Percentiles rank a stretch among this genome's conserved stretches.
Conservation (phyloP, 2,797 vertebrate species). For the Rhyacichthys aspro region DNA sequence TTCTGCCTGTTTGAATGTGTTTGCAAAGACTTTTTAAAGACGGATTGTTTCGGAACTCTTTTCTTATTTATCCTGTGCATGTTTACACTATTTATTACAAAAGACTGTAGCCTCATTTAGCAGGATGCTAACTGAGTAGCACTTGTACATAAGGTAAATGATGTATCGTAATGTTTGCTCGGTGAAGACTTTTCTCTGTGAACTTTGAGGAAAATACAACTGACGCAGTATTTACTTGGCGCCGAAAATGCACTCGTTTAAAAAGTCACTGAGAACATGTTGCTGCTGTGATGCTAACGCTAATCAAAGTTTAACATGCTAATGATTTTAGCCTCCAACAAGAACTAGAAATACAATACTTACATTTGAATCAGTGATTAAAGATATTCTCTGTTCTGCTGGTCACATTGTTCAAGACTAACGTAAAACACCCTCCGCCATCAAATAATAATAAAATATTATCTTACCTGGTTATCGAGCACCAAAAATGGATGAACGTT, state of each 20-base stretch:
- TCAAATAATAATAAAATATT: too few species aligned
- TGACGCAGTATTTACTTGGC: not conserved
- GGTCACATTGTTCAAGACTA: too few species aligned
- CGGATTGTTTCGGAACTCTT: not conserved
- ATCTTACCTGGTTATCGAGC: too few species aligned
- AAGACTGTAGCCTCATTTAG: slow-evolving; percentile 36
- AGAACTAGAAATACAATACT: too few species aligned
- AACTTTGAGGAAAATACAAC: slow-evolving; percentile 1
- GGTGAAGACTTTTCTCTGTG: slow-evolving; percentile 1
- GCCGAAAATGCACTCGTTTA: slow-evolving; percentile 6
- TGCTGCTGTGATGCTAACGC: not conserved
- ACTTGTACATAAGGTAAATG: slow-evolving; percentile 48
- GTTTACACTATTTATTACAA: slow-evolving; percentile 66
- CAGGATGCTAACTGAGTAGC: slow-evolving; percentile 38
- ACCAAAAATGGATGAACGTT: too few species aligned
- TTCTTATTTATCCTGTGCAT: slow-evolving; percentile 55
- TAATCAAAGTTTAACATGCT: not conserved
- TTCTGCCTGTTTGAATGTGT: slow-evolving; percentile 11
- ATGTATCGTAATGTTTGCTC: not conserved
- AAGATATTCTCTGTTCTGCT: too few species aligned
- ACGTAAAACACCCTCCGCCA: too few species aligned
- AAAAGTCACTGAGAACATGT: not conserved
- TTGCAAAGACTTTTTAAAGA: too few species aligned
- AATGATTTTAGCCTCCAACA: too few species aligned
- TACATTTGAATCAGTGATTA: too few species aligned